Evolutionary conservation across 2,797 vertebrate genomes (phyloP), one percentile per base, ranked within the genome.

Genomic region (Smutsia gigantea): DNA sequence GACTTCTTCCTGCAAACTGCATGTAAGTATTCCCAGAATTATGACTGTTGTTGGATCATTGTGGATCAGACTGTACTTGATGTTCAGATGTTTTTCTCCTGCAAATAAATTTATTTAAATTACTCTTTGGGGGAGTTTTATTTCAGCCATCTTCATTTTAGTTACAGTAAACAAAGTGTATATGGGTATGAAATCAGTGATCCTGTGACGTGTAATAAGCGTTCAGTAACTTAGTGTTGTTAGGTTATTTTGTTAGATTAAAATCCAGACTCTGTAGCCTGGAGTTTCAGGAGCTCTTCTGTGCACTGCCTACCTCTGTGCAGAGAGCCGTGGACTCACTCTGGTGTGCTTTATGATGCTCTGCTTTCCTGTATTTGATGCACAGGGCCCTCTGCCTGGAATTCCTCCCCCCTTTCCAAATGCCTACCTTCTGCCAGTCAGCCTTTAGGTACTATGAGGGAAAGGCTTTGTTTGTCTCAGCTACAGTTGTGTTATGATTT

Each of bases 81-180:
- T 49, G 87, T 94, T 93, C 94, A 91, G 42, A 95, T 72, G 72
- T 88, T 96, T 95, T 90, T 88, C 95, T 97, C 63, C 69, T 69
- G 79, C 78, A 95, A 97, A 97, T 97, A 97, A 97, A 97, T 92
- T 95, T 97, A 97, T 97, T 97, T 97, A 87, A 97, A 79, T 92
- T 97, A 94, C 29, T 29, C 31, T 42, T 51, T 17, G 11, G 10
- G 2, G 12, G 59, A n/a, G 12, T 88, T 85, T 96, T 96, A 49
- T 93, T 97, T 90, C 10, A 64, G 31, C 53, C 15, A 0, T 25
- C 23, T 94, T 86, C 39, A 37, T 95, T 92, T 95, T 68, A 55
- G 21, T 72, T 84, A 86, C 27, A 85, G 51, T 77, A 75, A 83
- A 72, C 74, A 9, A 55, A 42, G 59, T 23, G 3, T 15, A 53